phyloP scores from a whole-genome alignment of 2,113 vertebrate genomes.

The Onychorhynchus coronatus region DNA sequence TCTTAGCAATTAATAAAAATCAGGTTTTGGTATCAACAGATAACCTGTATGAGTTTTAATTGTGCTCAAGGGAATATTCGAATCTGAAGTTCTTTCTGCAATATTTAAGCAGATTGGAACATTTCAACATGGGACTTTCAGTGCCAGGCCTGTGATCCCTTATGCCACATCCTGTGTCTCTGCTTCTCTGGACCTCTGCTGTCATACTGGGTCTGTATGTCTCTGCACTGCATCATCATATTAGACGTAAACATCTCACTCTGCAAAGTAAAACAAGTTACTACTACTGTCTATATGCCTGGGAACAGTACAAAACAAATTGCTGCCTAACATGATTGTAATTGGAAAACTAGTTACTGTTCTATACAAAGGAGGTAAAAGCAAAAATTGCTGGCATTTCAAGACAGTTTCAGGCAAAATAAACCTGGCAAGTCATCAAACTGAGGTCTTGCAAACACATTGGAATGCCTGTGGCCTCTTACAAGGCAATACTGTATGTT shows the following conservation, averaged over 20 bases:
- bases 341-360: not conserved
- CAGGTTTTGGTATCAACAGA: too few relatives aligned
- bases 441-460: not conserved
- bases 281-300: not conserved
- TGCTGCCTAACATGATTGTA: not conserved
- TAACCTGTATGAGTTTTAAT: too few relatives aligned
- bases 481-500: not conserved
- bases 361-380: not conserved
- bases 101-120: too few relatives aligned
- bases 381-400: not conserved
- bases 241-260: not conserved
- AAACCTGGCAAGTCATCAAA: not conserved
- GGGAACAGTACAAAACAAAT: not conserved
- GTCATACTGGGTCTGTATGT: not conserved
- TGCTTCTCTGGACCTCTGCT: not conserved
- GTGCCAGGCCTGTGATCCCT: not conserved
- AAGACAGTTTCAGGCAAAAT: not conserved
- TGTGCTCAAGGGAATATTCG: too few relatives aligned
- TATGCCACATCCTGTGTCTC: not conserved
- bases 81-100: too few relatives aligned
- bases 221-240: accelerated
- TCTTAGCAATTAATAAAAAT: too few relatives aligned
- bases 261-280: not conserved
- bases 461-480: not conserved
- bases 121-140: not conserved